phyloP scores from a whole-genome alignment of 2,888 invertebrate genomes.

The Busseola fusca region DNA sequence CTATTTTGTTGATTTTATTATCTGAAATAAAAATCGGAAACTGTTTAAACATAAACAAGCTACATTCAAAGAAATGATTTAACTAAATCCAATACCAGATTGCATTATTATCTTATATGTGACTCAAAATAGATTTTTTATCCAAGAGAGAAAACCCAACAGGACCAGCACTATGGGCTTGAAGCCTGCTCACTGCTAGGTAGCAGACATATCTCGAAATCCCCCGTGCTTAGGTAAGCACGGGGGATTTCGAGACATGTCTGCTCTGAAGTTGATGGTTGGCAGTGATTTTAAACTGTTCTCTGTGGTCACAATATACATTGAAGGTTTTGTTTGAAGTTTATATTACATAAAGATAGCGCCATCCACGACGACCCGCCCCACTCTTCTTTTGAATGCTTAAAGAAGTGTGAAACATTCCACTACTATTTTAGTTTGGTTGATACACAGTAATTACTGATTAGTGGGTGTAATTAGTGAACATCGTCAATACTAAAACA shows the following conservation, averaged over 20 bases:
- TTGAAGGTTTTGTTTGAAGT: background rate
- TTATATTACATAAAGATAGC: too few species aligned
- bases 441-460: too few species aligned
- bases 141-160: background rate
- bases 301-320: background rate
- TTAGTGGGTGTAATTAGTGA: too few species aligned
- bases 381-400: too few species aligned
- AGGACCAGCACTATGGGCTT: background rate
- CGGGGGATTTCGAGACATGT: background rate
- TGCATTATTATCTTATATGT: background rate
- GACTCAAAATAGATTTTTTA: background rate
- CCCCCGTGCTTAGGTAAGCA: too few species aligned
- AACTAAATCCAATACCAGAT: background rate
- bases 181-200: background rate
- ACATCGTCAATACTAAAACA: too few species aligned
- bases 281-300: background rate
- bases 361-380: too few species aligned
- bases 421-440: too few species aligned
- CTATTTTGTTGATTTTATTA: slow-evolving; percentile 60
- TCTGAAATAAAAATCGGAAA: slow-evolving; percentile 70
- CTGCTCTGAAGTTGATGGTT: background rate
- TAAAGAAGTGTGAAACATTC: too few species aligned
- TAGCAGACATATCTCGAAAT: too few species aligned
- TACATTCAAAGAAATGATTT: background rate
- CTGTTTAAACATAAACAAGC: background rate